Evolutionary conservation across 2,888 invertebrate genomes (phyloP).

Genomic region (Mesopsocus fuscifrons): DNA sequence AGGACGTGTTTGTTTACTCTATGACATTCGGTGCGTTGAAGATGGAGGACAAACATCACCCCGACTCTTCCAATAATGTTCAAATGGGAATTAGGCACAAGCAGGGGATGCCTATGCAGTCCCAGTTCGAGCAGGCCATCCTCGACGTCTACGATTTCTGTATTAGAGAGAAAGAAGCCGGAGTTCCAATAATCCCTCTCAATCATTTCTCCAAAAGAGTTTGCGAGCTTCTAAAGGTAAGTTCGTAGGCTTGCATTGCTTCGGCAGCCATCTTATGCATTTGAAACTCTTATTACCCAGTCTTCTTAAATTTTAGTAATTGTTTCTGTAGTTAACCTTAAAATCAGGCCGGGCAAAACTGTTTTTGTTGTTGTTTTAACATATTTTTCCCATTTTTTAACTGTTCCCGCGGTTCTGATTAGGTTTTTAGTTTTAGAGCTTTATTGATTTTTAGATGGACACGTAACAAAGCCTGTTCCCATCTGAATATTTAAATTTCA

Average conservation of each 20-base stretch:
- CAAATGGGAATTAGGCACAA: slow-evolving; percentile 9
- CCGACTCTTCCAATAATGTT: slow-evolving; percentile 7
- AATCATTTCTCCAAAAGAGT: slow-evolving; percentile 8
- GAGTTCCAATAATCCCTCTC: slow-evolving; percentile 8
- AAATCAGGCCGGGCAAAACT: too few species aligned
- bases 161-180: slow-evolving; percentile 8
- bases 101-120: slow-evolving; percentile 8
- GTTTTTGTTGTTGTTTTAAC: neutral
- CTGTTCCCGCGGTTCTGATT: neutral
- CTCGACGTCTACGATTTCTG: slow-evolving; percentile 8
- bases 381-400: neutral
- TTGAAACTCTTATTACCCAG: slow-evolving; percentile 7
- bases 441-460: too few species aligned
- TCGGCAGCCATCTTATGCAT: slow-evolving; percentile 10
- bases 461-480: too few species aligned
- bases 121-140: slow-evolving; percentile 7
- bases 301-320: slow-evolving; percentile 9
- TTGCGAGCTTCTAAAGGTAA: slow-evolving; percentile 8
- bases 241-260: slow-evolving; percentile 7
- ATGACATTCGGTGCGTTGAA: neutral
- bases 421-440: neutral
- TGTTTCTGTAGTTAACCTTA: slow-evolving; percentile 4
- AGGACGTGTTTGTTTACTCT: too few species aligned
- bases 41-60: slow-evolving; percentile 9
- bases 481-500: too few species aligned